Conservation (phyloP, 2,797 vertebrate genomes). For the Podarcis lilfordi region DNA sequence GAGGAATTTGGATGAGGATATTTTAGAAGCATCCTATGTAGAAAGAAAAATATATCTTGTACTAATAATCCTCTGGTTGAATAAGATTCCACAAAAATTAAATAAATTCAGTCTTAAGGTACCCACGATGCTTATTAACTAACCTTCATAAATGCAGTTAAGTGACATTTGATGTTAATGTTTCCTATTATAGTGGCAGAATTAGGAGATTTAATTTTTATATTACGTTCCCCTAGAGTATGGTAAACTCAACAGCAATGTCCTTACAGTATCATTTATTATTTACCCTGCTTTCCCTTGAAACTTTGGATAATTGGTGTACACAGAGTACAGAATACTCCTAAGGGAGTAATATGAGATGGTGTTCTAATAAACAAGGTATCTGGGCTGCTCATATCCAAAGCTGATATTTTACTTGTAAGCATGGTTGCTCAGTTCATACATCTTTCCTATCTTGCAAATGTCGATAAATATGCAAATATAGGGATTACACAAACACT, state of each 20-base stretch:
- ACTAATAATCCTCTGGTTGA: constrained; percentile 37
- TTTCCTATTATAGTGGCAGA: constrained; percentile 61
- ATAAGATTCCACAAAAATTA: constrained; percentile 58
- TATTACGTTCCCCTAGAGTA: constrained; percentile 73
- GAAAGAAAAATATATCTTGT: constrained; percentile 30
- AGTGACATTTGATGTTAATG: constrained; percentile 64
- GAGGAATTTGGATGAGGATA: background rate
- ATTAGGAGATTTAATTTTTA: constrained; percentile 74
- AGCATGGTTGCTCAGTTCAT: background rate
- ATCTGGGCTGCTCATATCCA: background rate
- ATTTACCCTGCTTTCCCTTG: constrained; percentile 32
- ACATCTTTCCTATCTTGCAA: background rate
- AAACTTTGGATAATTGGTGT: constrained; percentile 30
- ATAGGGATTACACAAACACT: background rate
- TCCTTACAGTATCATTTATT: constrained; percentile 60
- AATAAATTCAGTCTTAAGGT: constrained; percentile 59
- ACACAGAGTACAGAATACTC: constrained; percentile 2
- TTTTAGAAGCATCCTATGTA: background rate
- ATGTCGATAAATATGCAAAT: background rate
- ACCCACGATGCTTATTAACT: constrained; percentile 60
- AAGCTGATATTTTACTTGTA: background rate
- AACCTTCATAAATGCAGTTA: constrained; percentile 63
- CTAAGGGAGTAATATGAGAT: constrained; percentile 15
- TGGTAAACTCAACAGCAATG: constrained; percentile 76
- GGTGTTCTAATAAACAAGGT: constrained; percentile 32